Conservation (phyloP, 2,888 invertebrate genomes). For the Anthoptus insignis region DNA sequence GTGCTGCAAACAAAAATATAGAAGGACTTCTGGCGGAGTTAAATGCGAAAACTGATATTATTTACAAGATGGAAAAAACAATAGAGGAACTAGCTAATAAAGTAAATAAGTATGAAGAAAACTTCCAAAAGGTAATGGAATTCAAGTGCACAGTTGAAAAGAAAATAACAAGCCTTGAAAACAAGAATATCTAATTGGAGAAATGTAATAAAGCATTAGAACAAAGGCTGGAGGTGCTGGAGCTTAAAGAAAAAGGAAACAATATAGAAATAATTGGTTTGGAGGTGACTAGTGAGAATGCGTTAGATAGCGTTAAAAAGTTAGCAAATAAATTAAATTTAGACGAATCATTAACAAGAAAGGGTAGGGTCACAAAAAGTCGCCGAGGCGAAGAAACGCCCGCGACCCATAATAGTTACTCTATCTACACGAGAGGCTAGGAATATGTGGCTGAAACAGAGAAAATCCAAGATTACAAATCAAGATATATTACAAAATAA, state of each 20-base stretch:
- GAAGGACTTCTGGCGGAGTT: constrained; percentile 22
- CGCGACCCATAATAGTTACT: constrained; percentile 15
- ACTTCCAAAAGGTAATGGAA: constrained; percentile 34
- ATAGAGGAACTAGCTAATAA: constrained; percentile 30
- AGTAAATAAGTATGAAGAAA: constrained; percentile 37
- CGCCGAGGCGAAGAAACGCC: constrained; percentile 6
- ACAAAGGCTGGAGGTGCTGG: constrained; percentile 22
- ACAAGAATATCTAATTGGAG: constrained; percentile 38
- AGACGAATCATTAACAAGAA: constrained; percentile 11
- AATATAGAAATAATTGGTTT: constrained; percentile 36
- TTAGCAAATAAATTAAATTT: constrained; percentile 26
- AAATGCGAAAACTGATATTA: constrained; percentile 38
- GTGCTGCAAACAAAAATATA: constrained; percentile 2
- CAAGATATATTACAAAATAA: constrained; percentile 4
- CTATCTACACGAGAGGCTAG: constrained; percentile 3
- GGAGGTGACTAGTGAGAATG: constrained; percentile 11
- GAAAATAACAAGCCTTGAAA: constrained; percentile 34
- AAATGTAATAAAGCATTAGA: constrained; percentile 41
- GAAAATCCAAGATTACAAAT: constrained; percentile 5
- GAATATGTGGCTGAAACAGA: constrained; percentile 10
- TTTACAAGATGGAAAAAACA: constrained; percentile 35
- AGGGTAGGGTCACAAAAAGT: constrained; percentile 35
- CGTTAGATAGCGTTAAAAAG: not conserved
- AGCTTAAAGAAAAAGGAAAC: constrained; percentile 35
- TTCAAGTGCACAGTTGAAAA: constrained; percentile 38